A percentile compares a stretch with the other conserved stretches of the same genome.
phyloP scores from a whole-genome alignment of 2,113 vertebrate genomes.

The Dasyprocta punctata region DNA sequence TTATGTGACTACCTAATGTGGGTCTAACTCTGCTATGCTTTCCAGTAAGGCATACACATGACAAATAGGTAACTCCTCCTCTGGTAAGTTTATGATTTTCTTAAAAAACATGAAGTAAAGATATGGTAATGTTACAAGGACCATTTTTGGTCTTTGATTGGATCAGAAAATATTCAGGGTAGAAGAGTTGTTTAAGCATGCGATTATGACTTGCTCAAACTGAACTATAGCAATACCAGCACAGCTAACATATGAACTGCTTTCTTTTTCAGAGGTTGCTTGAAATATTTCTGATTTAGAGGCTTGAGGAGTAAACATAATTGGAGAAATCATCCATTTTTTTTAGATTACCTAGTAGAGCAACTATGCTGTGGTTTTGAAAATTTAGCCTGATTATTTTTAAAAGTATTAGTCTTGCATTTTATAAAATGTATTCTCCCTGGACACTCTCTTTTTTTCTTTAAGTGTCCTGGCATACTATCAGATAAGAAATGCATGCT shows the following conservation, averaged over 20 bases:
- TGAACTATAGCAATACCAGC: background rate
- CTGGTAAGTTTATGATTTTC: background rate
- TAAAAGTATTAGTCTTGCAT: background rate
- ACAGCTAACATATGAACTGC: background rate
- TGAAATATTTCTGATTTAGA: background rate
- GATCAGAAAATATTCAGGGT: background rate
- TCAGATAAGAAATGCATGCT: conserved; percentile 5
- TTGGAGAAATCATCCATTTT: background rate
- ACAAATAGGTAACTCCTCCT: background rate
- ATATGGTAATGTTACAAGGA: background rate
- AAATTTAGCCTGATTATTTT: background rate
- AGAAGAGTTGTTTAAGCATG: background rate
- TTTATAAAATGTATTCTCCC: background rate
- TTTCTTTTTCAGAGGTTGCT: background rate
- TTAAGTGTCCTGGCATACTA: background rate
- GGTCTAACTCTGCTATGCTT: background rate
- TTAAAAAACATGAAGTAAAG: background rate
- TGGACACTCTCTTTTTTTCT: background rate
- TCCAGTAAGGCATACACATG: background rate
- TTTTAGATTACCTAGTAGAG: background rate
- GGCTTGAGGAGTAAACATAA: background rate
- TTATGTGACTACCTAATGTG: background rate
- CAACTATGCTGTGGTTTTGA: background rate
- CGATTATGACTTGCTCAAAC: background rate
- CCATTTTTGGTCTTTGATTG: background rate